Evolutionary conservation across 2,888 invertebrate genomes (phyloP), one percentile per base, ranked within the genome.

Genomic region (Syrista parreyssii): DNA sequence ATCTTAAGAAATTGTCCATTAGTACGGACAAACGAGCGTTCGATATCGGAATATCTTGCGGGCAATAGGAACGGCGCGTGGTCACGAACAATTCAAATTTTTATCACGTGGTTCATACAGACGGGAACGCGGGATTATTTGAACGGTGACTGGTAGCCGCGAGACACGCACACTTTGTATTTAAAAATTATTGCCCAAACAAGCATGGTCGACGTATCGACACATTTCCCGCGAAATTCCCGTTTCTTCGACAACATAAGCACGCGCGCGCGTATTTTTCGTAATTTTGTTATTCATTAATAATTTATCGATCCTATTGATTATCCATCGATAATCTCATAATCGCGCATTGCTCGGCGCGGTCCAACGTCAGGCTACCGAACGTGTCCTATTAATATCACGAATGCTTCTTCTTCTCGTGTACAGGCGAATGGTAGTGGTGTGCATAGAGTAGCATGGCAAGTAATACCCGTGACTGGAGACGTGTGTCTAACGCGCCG

Each of bases 31-130:
- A 77, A 75, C 74, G 74, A 74, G 75, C 78, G 78, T 74, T 77
- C 78, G 79, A 82, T 82, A 80, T 81, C 76, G 73, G 78, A 76
- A 79, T 79, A 80, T 82, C 81, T 78, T 78, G 80, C 79, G 78
- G 74, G 75, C 72, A 72, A 71, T 71, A 71, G 34, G 73, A 68
- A 75, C 73, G 40, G 80, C 86, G 85, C 87, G 87, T 86, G 88
- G 88, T 88, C 88, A 86, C 85, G 87, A 89, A 89, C 88, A 88
- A 89, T 89, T 88, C 87, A 85, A 89, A 87, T 85, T 87, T 83
- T 86, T 87, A 88, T 88, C 88, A 30, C 11, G 69, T 69, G 32
- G 69, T 12, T 12, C 12, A 69, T 32, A 1, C n/a, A 4, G 30
- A 69, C 11, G 69, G 32, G n/a, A 32, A 69, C 69, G 30, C 69